Base-by-base conservation (phyloP, 2,888 invertebrate species). In the Caenorhabditis zanzibari region DNA sequence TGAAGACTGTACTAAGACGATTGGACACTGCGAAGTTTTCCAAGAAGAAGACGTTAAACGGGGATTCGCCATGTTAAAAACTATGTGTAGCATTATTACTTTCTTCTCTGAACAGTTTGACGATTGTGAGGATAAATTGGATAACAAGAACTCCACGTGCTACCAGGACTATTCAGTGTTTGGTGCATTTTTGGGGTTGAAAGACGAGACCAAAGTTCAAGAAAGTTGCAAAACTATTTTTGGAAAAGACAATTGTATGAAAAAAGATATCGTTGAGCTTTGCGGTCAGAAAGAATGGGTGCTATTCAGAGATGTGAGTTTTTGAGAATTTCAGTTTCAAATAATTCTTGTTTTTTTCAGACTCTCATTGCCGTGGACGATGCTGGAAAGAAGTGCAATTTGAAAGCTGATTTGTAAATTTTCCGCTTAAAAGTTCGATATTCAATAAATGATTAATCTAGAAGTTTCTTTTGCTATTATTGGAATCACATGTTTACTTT, bases 131-230 rank as follows among this genome's bases (percentile, higher is more conserved):
- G n/a, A 7, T 0, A 44, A 63, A 14, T n/a, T 63, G 9, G 44
- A 47, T 2, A 14, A 5, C 7, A n/a, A 14, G 2, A 44, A 63
- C 10, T 26, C 7, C 1, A 47, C 26, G 0, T 63, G 63, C n/a
- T 44, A 44, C 26, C 6, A 63, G 4, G 63, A 63, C 9, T 63
- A 44, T 24, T 47, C 63, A 0, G n/a, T n/a, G n/a, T 63, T 63
- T 10, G 2, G 10, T 2, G 12, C 9, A 4, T 7, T 28, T 9
- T 0, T 32, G n/a, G 32, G n/a, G 16, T 32, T 28, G 58, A 2
- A n/a, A 4, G 19, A 32, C 1, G 16, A 28, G n/a, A n/a, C 28
- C 10, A 26, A 54, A 2, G 7, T 54, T 12, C 10, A 9, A 14
- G 26, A 54, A 14, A 7, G 0, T 0, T 54, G 54, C 26, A 26